Evolutionary conservation across 1,140 invertebrate species (phyloP).

Genomic region (Lordiphosa mommai): DNA sequence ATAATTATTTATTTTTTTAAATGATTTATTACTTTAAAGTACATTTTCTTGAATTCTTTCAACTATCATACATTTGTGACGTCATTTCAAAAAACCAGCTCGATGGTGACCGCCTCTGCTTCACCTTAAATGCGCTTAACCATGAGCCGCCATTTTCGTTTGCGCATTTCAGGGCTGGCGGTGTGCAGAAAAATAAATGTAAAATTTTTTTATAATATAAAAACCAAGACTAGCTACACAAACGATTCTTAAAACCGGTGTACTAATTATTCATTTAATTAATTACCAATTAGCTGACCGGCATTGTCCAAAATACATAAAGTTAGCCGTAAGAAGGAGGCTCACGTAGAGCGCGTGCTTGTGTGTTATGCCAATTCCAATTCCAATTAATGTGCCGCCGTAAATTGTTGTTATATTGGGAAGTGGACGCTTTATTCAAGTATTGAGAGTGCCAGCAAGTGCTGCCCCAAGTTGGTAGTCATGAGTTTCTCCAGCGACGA

Average conservation of each 20-base stretch:
- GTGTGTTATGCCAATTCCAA: conserved; percentile 54
- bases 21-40: too few relatives aligned
- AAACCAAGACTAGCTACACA: conserved; percentile 20
- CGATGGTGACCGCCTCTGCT: background rate
- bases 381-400: background rate
- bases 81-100: conserved; percentile 10
- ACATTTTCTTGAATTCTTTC: too few relatives aligned
- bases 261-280: too few relatives aligned
- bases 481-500: conserved; percentile 99
- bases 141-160: conserved; percentile 61
- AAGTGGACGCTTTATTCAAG: conserved; percentile 5
- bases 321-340: background rate
- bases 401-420: too few relatives aligned
- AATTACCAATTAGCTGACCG: too few relatives aligned
- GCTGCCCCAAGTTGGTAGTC: conserved; percentile 31
- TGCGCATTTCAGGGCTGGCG: conserved; percentile 53
- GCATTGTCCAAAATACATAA: too few relatives aligned
- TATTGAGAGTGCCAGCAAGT: conserved; percentile 13
- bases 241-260: background rate
- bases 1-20: too few relatives aligned
- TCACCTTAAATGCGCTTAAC: conserved; percentile 4
- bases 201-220: conserved; percentile 35
- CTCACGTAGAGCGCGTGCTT: conserved; percentile 4
- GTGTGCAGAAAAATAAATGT: conserved; percentile 33
- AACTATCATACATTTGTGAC: background rate